These are phyloP conservation scores for Glyphotaelius pellucidus DNA, from an alignment of 2,888 invertebrate genomes.

Conservation along the genomic window DNA sequence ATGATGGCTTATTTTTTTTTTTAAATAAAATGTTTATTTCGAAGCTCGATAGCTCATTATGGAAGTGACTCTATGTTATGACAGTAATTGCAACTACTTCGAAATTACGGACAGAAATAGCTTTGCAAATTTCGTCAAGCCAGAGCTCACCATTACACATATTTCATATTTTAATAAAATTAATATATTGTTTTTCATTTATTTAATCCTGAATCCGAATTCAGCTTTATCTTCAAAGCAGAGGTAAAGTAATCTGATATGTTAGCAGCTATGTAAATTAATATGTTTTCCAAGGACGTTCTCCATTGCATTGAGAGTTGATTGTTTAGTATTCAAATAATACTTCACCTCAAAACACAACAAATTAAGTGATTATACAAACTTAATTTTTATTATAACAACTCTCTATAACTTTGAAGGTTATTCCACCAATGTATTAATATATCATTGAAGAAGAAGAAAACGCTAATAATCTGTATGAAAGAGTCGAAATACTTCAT, in stretches of 20 bases:
- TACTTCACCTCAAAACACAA: background rate
- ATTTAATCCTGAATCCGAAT: background rate
- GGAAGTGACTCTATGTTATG: background rate
- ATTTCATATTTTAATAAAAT: background rate
- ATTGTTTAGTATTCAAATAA: background rate
- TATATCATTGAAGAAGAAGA: no score
- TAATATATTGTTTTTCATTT: background rate
- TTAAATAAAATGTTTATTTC: no score
- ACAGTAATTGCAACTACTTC: background rate
- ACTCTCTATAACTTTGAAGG: no score
- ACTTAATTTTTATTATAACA: no score
- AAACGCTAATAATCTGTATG: no score
- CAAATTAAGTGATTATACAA: background rate
- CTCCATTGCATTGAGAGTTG: background rate
- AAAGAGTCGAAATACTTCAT: background rate
- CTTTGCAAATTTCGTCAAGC: background rate
- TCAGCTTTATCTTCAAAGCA: background rate
- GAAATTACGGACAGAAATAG: background rate
- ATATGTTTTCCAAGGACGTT: slow-evolving; percentile 34
- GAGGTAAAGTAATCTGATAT: background rate
- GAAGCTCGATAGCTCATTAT: background rate
- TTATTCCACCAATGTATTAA: no score
- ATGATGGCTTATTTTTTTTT: no score
- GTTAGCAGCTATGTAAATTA: slow-evolving; percentile 22
- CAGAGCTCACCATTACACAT: no score